Percentiles rank a stretch among this genome's conserved stretches.
Evolutionary conservation across 2,113 vertebrate genomes (phyloP).

Genomic region (Kobus ellipsiprymnus): DNA sequence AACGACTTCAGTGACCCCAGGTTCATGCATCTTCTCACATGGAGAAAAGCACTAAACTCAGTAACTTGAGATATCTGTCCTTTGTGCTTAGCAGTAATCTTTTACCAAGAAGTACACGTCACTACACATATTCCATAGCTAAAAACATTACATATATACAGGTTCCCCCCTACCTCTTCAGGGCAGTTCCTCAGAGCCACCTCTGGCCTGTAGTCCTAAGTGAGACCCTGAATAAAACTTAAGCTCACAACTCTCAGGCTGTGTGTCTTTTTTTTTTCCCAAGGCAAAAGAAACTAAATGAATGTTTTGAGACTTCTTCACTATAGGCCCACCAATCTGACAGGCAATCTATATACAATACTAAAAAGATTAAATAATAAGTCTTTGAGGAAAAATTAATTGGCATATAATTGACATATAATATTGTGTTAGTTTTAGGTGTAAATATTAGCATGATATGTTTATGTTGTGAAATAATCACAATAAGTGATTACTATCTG

Average conservation of each 20-base stretch:
- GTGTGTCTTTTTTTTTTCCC: not conserved
- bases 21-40: not conserved
- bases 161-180: no score
- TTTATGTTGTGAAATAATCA: not conserved
- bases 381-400: not conserved
- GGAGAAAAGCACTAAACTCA: not conserved
- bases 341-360: not conserved
- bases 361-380: not conserved
- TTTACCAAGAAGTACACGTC: not conserved
- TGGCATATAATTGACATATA: not conserved
- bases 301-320: not conserved
- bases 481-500: not conserved
- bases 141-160: not conserved
- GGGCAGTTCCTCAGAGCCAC: not conserved
- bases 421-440: not conserved
- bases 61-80: not conserved
- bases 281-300: not conserved
- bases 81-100: not conserved
- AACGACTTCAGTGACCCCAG: not conserved
- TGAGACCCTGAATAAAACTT: not conserved
- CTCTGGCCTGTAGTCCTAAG: not conserved
- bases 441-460: not conserved
- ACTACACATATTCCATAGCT: not conserved
- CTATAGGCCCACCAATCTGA: not conserved
- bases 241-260: not conserved